A percentile compares a stretch with the other conserved stretches of the same genome.
These are phyloP conservation scores for Ceratosolen fusciceps DNA, from an alignment of 1,140 invertebrate genomes.

Conservation along the genomic window DNA sequence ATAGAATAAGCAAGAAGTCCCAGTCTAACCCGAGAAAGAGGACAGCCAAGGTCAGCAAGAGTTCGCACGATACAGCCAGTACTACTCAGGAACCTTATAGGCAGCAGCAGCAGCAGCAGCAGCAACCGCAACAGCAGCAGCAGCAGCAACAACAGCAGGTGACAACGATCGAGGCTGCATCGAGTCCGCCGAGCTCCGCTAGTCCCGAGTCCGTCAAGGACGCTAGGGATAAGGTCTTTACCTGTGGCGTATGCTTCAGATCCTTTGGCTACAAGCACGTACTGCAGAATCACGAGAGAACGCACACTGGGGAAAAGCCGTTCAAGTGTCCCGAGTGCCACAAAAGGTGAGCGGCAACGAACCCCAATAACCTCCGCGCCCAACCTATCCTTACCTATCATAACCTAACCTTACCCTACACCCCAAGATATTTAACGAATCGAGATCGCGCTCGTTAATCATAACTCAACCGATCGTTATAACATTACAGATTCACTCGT, in stretches of 20 bases:
- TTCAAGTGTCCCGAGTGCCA: conserved; percentile 96
- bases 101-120: background rate
- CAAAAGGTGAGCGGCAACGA: conserved; percentile 74
- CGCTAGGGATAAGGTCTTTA: conserved; percentile 85
- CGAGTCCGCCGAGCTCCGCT: conserved; percentile 62
- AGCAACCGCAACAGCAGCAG: conserved; percentile 57
- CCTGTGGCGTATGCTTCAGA: conserved; percentile 87
- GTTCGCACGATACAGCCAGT: background rate
- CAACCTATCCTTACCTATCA: background rate
- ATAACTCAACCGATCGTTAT: background rate
- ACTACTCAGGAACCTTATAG: too few relatives aligned
- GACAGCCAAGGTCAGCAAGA: conserved; percentile 55
- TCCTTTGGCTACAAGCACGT: conserved; percentile 96
- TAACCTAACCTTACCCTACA: too few relatives aligned
- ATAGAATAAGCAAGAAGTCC: conserved; percentile 57
- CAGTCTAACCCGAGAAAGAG: conserved; percentile 51
- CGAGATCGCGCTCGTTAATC: too few relatives aligned
- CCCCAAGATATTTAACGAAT: too few relatives aligned
- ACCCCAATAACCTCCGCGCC: too few relatives aligned
- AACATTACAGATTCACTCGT: conserved; percentile 82
- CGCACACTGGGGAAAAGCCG: conserved; percentile 96
- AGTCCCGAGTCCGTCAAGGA: conserved; percentile 71
- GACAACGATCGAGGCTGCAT: conserved; percentile 51
- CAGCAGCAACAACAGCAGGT: conserved; percentile 57
- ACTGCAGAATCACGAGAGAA: conserved; percentile 95